Conservation (phyloP, 23 tunicate genomes). For the Trididemnum nubilum region DNA sequence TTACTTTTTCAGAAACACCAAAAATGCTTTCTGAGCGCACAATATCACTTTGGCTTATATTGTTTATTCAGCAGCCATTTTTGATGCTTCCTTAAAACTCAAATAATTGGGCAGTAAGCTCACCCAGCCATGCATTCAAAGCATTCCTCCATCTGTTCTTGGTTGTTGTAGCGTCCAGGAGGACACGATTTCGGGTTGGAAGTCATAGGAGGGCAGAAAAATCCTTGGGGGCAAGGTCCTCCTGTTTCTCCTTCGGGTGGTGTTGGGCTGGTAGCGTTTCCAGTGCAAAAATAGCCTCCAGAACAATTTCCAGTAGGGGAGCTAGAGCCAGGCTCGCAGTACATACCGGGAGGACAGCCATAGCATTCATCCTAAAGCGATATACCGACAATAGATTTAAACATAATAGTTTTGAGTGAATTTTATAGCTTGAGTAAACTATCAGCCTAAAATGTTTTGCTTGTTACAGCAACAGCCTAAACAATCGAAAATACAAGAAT, state of each 20-base stretch:
- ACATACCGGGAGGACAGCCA: constrained; percentile 71
- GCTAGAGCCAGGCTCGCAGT: constrained; percentile 57
- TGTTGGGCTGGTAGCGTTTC: constrained; percentile 39
- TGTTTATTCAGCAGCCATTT: too few species aligned
- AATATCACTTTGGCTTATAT: too few species aligned
- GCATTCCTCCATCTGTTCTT: constrained; percentile 59
- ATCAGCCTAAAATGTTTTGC: too few species aligned
- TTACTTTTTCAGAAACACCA: too few species aligned
- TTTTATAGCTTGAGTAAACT: too few species aligned
- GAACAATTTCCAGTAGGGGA: constrained; percentile 81
- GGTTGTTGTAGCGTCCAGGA: constrained; percentile 75
- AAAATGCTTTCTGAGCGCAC: too few species aligned
- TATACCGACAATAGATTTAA: background rate
- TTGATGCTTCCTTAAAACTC: too few species aligned
- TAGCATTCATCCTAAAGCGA: constrained; percentile 52
- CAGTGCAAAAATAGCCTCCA: constrained; percentile 80
- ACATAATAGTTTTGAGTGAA: background rate
- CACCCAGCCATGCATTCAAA: constrained; percentile 76
- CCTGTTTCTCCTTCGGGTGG: constrained; percentile 58
- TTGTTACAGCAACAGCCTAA: too few species aligned
- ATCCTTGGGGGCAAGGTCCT: constrained; percentile 87
- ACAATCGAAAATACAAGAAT: too few species aligned
- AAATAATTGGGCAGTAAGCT: too few species aligned
- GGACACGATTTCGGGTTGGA: constrained; percentile 66
- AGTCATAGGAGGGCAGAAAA: constrained; percentile 71